Evolutionary conservation across 37 sponge, comb jelly and placozoan genomes (phyloP).

Genomic region (Petrosia ficiformis): DNA sequence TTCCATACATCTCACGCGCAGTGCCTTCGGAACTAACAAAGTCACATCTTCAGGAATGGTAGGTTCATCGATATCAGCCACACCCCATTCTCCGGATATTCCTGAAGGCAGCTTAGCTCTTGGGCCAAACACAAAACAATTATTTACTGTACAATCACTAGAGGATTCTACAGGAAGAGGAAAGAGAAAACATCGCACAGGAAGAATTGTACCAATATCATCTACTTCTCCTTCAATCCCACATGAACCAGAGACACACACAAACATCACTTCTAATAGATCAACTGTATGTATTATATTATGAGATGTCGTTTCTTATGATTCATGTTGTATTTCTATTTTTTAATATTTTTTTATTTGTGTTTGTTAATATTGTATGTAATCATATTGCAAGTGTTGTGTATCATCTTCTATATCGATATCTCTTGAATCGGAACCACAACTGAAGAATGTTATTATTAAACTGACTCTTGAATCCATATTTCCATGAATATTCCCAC

Average conservation of each 20-base stretch:
- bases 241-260: too few relatives aligned
- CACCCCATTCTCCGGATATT: neutral
- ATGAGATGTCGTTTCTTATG: too few relatives aligned
- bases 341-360: too few relatives aligned
- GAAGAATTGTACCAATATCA: neutral
- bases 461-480: slow-evolving; percentile 95
- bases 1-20: neutral
- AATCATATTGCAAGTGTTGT: neutral
- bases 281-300: too few relatives aligned
- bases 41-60: neutral
- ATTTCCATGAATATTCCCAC: slow-evolving; percentile 95
- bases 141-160: slow-evolving; percentile 6
- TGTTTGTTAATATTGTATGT: neutral
- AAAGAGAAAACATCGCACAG: neutral
- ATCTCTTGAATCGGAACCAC: slow-evolving; percentile 93
- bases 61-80: neutral
- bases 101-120: slow-evolving; percentile 67
- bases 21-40: neutral
- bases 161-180: neutral
- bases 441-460: slow-evolving; percentile 94
- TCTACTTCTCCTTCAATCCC: neutral
- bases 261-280: too few relatives aligned
- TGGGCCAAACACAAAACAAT: slow-evolving; percentile 53
- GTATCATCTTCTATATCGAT: slow-evolving; percentile 85
- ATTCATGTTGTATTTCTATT: too few relatives aligned